Evolutionary conservation across 2,888 invertebrate genomes (phyloP).

Genomic region (Erpobdella octoculata): DNA sequence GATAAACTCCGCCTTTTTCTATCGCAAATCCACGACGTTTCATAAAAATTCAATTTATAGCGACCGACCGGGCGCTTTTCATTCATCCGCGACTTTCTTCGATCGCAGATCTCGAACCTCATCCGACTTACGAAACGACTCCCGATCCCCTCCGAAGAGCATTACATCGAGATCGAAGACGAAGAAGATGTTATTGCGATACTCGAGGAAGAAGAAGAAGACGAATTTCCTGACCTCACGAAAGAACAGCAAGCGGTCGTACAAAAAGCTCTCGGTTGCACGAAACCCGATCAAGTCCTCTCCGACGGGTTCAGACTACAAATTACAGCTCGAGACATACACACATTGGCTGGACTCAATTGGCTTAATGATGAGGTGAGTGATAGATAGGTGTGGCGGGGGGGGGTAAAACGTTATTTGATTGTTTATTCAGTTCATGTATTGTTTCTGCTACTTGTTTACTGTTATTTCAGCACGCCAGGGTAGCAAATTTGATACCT

Average conservation of each 20-base stretch:
- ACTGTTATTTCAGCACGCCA: no score
- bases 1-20: not conserved
- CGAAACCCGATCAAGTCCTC: constrained; percentile 56
- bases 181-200: constrained; percentile 27
- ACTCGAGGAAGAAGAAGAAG: constrained; percentile 17
- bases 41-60: not conserved
- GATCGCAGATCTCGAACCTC: constrained; percentile 21
- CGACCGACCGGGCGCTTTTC: not conserved
- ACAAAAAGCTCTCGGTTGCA: constrained; percentile 42
- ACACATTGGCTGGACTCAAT: constrained; percentile 70
- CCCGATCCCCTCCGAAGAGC: constrained; percentile 28
- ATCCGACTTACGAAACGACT: constrained; percentile 25
- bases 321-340: constrained; percentile 70
- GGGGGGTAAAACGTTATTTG: not conserved
- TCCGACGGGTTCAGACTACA: constrained; percentile 59
- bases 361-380: constrained; percentile 80
- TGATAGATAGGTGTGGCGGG: not conserved
- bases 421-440: not conserved
- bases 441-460: no score
- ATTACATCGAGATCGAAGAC: constrained; percentile 19
- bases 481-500: not conserved
- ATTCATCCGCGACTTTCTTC: not conserved
- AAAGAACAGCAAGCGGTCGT: constrained; percentile 59
- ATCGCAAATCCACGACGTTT: no score
- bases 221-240: constrained; percentile 57